Conservation (phyloP, 2,113 vertebrate species). For the Lamprologus tigripictilis region DNA sequence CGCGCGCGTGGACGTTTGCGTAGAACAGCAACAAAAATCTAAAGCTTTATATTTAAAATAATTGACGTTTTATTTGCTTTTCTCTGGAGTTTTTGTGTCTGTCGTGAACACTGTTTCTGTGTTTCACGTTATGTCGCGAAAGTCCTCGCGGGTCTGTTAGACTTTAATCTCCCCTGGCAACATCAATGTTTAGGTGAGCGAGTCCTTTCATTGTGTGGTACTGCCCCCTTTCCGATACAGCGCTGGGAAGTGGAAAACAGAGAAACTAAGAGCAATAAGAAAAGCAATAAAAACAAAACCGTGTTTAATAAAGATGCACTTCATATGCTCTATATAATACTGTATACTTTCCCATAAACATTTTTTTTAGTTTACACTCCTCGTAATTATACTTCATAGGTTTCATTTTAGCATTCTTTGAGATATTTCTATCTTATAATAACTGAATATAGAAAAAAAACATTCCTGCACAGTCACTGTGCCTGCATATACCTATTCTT, state of each 20-base stretch:
- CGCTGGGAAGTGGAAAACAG: not conserved
- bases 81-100: not conserved
- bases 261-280: not conserved
- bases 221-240: not conserved
- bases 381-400: not conserved
- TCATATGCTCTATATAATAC: not conserved
- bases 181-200: not conserved
- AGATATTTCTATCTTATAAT: not conserved
- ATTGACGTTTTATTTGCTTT: not conserved
- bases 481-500: not conserved
- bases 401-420: not conserved
- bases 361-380: not conserved
- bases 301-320: not conserved
- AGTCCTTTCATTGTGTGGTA: not conserved
- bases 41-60: not conserved
- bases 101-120: not conserved
- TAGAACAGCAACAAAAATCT: not conserved
- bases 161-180: not conserved
- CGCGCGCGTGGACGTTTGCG: not conserved
- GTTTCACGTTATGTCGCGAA: not conserved
- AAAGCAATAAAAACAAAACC: not conserved
- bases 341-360: not conserved
- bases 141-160: not conserved
- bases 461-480: not conserved
- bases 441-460: not conserved